Evolutionary conservation across 1,140 invertebrate species (phyloP), one percentile per base, ranked within the genome.

Genomic region (Sitodiplosis mosellana): DNA sequence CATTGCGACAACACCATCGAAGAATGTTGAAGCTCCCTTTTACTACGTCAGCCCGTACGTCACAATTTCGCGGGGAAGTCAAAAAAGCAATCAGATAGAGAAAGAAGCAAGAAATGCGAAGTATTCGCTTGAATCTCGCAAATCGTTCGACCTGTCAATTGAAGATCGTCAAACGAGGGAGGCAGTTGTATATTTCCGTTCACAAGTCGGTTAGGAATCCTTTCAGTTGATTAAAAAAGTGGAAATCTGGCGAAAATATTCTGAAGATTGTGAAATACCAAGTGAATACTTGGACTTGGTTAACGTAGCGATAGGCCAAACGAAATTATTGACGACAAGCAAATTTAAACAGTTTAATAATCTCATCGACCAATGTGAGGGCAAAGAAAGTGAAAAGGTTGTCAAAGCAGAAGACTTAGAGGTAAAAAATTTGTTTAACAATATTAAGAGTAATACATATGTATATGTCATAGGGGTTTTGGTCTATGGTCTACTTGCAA

Each of bases 401-500:
- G 74, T 81, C 1, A 72, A 69, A 0, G 72, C 71, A 36, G 64
- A 67, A 40, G 81, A 84, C 64, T 63, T 84, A 0, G 75, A 82
- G n/a, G n/a, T n/a, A n/a, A n/a, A n/a, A n/a, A n/a, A n/a, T n/a
- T n/a, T n/a, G n/a, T n/a, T n/a, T n/a, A n/a, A n/a, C n/a, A n/a
- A n/a, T n/a, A n/a, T n/a, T n/a, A n/a, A n/a, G n/a, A n/a, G n/a
- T n/a, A n/a, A n/a, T n/a, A n/a, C n/a, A n/a, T n/a, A n/a, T n/a
- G n/a, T n/a, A n/a, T n/a, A n/a, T n/a, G n/a, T n/a, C n/a, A n/a
- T n/a, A n/a, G 60, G 81, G 81, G 2, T 85, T 83, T 64, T 84
- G 81, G 81, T 80, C 82, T 38, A 79, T 81, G 75, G 65, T 81
- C 7, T 73, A 72, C 41, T 73, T 77, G 50, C 79, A 83, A 55